A percentile compares a stretch with the other conserved stretches of the same genome.
These are phyloP conservation scores for Cephus sareptanus DNA, from an alignment of 2,888 invertebrate genomes.

Conservation along the genomic window DNA sequence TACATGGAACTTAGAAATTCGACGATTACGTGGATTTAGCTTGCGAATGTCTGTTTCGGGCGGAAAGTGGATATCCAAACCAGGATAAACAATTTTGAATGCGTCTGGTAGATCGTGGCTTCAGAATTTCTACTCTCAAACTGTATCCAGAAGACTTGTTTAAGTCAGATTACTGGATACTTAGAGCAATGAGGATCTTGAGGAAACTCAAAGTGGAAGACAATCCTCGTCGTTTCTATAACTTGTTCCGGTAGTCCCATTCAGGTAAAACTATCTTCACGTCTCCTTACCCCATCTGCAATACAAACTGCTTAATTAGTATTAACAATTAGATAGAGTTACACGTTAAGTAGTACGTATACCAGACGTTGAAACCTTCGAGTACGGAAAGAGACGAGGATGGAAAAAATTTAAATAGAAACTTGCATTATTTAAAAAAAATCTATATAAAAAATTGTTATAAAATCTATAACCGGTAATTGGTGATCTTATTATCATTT, in stretches of 20 bases:
- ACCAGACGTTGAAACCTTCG: background rate
- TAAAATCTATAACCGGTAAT: background rate
- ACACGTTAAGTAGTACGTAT: background rate
- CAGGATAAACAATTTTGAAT: background rate
- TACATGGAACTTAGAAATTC: background rate
- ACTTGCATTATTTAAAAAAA: too few relatives aligned
- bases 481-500: background rate
- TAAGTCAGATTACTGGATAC: background rate
- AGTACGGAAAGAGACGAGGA: background rate
- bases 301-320: background rate
- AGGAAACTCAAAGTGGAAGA: background rate
- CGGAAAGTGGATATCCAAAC: background rate
- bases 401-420: background rate
- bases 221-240: background rate
- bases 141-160: background rate
- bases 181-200: background rate
- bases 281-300: background rate
- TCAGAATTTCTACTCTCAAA: background rate
- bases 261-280: background rate
- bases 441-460: background rate
- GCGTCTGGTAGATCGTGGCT: background rate
- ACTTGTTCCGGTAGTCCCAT: background rate
- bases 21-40: background rate
- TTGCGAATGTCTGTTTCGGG: background rate
- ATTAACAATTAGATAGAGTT: background rate